Evolutionary conservation across 2,797 vertebrate genomes (phyloP).

Genomic region (Mormyrops attenuatus): DNA sequence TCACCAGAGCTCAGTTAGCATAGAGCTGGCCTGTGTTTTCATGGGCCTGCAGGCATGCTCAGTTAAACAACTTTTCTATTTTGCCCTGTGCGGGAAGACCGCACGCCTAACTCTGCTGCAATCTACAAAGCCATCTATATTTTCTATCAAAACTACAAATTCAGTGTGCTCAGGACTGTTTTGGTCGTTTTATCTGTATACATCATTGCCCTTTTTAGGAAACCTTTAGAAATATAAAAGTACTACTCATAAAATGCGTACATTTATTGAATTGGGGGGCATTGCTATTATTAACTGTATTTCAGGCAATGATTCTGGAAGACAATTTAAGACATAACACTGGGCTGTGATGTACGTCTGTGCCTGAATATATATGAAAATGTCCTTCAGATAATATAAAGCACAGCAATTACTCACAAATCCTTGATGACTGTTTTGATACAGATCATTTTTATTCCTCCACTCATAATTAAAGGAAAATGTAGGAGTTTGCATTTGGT

Average conservation of each 20-base stretch:
- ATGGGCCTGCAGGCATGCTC: not conserved
- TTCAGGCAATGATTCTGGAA: not conserved
- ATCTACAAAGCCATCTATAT: not conserved
- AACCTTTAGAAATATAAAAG: not conserved
- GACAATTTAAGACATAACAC: not conserved
- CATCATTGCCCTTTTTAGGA: not conserved
- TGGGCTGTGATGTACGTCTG: not conserved
- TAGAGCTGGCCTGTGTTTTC: not conserved
- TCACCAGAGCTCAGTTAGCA: not conserved
- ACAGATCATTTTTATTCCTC: not conserved
- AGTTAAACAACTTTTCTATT: not conserved
- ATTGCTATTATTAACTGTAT: not conserved
- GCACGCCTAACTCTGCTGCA: not conserved
- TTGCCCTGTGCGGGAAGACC: not conserved
- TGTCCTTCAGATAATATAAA: not conserved
- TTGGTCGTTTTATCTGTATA: not conserved
- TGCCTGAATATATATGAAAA: not conserved
- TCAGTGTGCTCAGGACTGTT: not conserved
- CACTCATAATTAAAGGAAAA: not conserved
- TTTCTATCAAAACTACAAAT: not conserved
- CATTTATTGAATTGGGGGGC: not conserved
- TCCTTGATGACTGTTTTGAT: not conserved
- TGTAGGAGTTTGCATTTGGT: not conserved
- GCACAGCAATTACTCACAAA: not conserved
- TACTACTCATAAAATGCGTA: not conserved